phyloP scores from a whole-genome alignment of 1,140 invertebrate species.

The Caerostris extrusa region DNA sequence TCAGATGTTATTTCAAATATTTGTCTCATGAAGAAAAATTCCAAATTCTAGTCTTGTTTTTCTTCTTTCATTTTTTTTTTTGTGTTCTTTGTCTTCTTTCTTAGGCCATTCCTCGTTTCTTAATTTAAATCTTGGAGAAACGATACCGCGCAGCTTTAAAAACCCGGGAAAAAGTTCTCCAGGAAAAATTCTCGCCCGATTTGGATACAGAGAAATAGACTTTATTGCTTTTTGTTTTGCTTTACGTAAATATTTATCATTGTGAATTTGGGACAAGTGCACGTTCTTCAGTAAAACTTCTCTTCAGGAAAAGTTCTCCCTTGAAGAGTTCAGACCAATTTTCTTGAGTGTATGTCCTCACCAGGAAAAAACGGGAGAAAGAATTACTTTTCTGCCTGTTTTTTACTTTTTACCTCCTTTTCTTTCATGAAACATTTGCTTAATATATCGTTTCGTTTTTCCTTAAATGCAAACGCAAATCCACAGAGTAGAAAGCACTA shows the following conservation, averaged over 20 bases:
- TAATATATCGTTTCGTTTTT: neutral
- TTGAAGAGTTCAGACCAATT: neutral
- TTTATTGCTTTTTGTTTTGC: neutral
- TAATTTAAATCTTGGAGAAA: neutral
- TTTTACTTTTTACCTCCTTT: neutral
- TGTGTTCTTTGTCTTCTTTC: neutral
- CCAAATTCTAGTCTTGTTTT: neutral
- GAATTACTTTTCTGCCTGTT: neutral
- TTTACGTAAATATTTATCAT: neutral
- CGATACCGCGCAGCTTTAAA: neutral
- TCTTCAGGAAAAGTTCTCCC: neutral
- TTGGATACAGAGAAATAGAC: constrained; percentile 25
- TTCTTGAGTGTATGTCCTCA: neutral
- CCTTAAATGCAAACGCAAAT: neutral
- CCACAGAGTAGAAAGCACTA: neutral
- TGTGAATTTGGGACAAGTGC: neutral
- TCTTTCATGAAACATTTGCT: neutral
- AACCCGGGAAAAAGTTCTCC: neutral
- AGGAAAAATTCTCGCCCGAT: neutral
- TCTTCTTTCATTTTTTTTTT: neutral
- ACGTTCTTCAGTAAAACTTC: constrained; percentile 34
- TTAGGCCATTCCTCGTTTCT: neutral
- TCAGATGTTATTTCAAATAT: constrained; percentile 49
- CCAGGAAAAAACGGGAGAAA: neutral
- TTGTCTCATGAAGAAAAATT: neutral